A percentile compares a stretch with the other conserved stretches of the same genome.
Conservation (phyloP, 2,113 vertebrate species). For the Laticauda colubrina region DNA sequence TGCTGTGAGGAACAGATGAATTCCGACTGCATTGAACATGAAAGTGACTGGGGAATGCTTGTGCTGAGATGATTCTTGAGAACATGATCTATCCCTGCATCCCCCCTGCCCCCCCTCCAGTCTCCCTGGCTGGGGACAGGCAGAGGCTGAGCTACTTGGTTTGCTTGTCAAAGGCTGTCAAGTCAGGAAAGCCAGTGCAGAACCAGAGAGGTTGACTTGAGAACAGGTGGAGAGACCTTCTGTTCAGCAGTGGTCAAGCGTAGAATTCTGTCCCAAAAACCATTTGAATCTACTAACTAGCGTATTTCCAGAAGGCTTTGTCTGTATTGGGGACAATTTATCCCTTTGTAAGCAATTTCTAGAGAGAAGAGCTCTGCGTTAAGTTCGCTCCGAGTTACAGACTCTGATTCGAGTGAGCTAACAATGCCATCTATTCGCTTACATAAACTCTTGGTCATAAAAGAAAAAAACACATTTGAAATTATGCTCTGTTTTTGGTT, state of each 20-base stretch:
- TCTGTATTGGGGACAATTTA: background rate
- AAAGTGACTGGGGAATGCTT: background rate
- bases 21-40: background rate
- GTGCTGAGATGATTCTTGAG: background rate
- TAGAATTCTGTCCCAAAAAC: background rate
- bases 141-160: background rate
- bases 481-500: background rate
- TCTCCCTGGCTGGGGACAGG: background rate
- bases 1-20: background rate
- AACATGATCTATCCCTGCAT: background rate
- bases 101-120: background rate
- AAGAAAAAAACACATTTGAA: background rate
- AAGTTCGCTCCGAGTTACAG: background rate
- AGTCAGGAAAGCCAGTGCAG: background rate
- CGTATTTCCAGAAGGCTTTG: background rate
- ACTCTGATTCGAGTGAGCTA: background rate
- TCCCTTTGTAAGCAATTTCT: background rate
- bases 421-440: background rate
- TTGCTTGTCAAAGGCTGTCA: background rate
- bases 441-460: background rate
- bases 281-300: background rate
- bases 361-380: background rate
- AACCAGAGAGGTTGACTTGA: background rate
- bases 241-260: background rate
- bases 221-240: background rate